Evolutionary conservation across 2,113 vertebrate genomes (phyloP).

Genomic region (Protobothrops mucrosquamatus): DNA sequence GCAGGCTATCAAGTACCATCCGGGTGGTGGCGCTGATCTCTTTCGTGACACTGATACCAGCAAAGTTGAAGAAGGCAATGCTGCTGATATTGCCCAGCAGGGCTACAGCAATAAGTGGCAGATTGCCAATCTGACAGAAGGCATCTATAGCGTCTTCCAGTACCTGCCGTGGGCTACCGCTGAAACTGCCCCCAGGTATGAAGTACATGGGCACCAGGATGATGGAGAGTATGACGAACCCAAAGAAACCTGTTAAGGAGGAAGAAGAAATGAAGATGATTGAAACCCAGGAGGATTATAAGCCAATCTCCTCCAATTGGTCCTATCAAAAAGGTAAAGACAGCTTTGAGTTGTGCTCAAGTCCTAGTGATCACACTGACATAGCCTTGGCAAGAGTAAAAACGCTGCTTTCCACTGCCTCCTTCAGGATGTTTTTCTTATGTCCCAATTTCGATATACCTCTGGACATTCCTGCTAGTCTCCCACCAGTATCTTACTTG

Average conservation of each 20-base stretch:
- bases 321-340: neutral
- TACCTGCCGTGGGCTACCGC: slow-evolving; percentile 70
- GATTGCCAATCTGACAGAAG: slow-evolving; percentile 86
- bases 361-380: neutral
- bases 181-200: slow-evolving; percentile 78
- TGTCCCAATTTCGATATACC: neutral
- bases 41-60: slow-evolving; percentile 93
- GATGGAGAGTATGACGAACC: slow-evolving; percentile 83
- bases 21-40: slow-evolving; percentile 95
- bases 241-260: slow-evolving; percentile 82
- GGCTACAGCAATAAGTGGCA: slow-evolving; percentile 82
- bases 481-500: neutral
- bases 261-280: neutral
- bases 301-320: neutral
- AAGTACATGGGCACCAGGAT: slow-evolving; percentile 91
- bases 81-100: slow-evolving; percentile 88
- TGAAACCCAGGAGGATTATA: neutral
- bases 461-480: neutral
- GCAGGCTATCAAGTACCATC: slow-evolving; percentile 95
- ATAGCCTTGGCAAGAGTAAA: neutral
- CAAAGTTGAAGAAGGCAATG: slow-evolving; percentile 97
- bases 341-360: neutral
- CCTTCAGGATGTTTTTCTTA: neutral
- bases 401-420: neutral
- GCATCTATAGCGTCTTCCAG: slow-evolving; percentile 87